Evolutionary conservation across 2,113 vertebrate genomes (phyloP).

Genomic region (Phasianus colchicus): DNA sequence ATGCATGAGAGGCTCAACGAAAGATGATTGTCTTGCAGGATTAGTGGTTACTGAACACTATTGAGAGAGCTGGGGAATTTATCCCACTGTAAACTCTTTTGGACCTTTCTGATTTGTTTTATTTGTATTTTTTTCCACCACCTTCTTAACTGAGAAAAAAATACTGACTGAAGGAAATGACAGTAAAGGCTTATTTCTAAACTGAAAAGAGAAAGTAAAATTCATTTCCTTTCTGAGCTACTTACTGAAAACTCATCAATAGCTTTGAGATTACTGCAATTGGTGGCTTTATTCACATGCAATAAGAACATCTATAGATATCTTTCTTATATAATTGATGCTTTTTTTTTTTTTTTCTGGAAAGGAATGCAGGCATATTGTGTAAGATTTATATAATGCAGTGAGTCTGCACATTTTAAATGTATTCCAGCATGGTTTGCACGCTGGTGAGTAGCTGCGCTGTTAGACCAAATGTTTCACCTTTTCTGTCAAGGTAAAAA

Average conservation of each 20-base stretch:
- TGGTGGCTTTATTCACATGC: neutral
- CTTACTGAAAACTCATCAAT: neutral
- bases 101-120: neutral
- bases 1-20: neutral
- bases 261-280: neutral
- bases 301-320: neutral
- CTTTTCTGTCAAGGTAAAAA: neutral
- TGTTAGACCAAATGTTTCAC: neutral
- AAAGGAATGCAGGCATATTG: neutral
- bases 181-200: neutral
- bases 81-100: neutral
- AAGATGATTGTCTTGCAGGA: conserved; percentile 1
- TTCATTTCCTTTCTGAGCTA: neutral
- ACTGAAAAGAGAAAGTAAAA: neutral
- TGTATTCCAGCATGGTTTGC: neutral
- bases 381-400: neutral
- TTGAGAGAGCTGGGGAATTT: neutral
- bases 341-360: neutral
- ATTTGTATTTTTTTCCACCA: neutral
- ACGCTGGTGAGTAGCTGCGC: neutral
- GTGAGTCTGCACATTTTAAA: conserved; percentile 38
- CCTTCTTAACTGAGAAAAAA: neutral
- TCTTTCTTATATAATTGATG: neutral
- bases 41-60: conserved; percentile 10
- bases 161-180: neutral